phyloP scores from a whole-genome alignment of 2,888 invertebrate genomes.

The Caenorhabditis imperialis region DNA sequence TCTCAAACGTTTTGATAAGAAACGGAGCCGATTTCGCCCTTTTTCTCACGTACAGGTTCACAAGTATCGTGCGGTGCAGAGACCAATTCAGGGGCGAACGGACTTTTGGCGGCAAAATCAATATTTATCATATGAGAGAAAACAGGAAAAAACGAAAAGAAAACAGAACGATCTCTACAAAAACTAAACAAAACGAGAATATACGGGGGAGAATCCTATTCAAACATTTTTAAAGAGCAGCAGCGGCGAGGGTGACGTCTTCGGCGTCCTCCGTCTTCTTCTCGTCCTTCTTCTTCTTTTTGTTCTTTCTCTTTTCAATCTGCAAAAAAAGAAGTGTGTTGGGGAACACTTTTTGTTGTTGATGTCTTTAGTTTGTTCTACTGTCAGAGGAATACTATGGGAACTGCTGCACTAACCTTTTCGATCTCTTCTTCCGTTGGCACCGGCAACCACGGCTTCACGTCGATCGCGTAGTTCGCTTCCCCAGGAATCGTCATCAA shows the following conservation, averaged over 20 bases:
- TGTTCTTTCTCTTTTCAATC: slow-evolving; percentile 70
- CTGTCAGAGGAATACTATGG: too few species aligned
- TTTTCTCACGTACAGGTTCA: slow-evolving; percentile 43
- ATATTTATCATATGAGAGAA: slow-evolving; percentile 12
- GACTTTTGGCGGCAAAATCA: not conserved
- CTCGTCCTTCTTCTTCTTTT: slow-evolving; percentile 72
- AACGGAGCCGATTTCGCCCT: slow-evolving; percentile 19
- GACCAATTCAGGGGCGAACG: slow-evolving; percentile 14
- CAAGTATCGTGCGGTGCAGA: slow-evolving; percentile 38
- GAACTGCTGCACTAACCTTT: slow-evolving; percentile 55
- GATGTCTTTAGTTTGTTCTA: too few species aligned
- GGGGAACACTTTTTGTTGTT: too few species aligned
- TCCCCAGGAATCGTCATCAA: slow-evolving; percentile 72
- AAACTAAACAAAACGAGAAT: slow-evolving; percentile 8
- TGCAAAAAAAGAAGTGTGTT: slow-evolving; percentile 46
- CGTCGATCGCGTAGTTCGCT: slow-evolving; percentile 70
- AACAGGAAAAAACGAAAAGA: slow-evolving; percentile 9
- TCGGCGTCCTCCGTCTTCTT: slow-evolving; percentile 57
- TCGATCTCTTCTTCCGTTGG: slow-evolving; percentile 76
- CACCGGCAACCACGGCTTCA: slow-evolving; percentile 69
- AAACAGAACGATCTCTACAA: slow-evolving; percentile 21
- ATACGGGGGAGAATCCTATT: too few species aligned
- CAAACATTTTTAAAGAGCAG: slow-evolving; percentile 22
- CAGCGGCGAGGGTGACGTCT: slow-evolving; percentile 25
- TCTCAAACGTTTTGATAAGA: slow-evolving; percentile 23